Conservation (phyloP, 2,797 vertebrate genomes). For the Tapera naevia region DNA sequence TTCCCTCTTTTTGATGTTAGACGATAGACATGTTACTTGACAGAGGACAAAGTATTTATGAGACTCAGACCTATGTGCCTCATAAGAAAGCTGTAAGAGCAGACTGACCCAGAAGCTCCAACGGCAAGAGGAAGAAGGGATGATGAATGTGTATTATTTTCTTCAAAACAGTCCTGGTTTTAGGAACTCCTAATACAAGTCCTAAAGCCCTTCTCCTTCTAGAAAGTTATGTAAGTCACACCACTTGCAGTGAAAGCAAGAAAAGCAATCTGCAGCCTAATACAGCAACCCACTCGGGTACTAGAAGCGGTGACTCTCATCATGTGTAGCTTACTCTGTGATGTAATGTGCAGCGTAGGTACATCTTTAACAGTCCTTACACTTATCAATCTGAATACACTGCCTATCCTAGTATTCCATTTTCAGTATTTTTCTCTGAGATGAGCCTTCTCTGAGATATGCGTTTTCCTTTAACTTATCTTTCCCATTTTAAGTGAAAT, state of each 20-base stretch:
- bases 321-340: background rate
- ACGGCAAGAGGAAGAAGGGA: background rate
- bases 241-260: background rate
- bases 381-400: background rate
- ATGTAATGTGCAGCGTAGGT: background rate
- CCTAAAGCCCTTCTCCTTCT: background rate
- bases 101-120: background rate
- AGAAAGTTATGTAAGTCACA: background rate
- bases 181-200: background rate
- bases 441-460: too few species aligned
- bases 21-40: background rate
- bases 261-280: background rate
- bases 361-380: background rate
- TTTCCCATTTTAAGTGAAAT: background rate
- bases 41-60: background rate
- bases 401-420: background rate
- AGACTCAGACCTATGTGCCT: background rate
- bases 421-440: background rate
- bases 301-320: background rate
- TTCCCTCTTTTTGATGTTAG: background rate
- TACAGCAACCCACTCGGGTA: background rate
- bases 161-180: background rate
- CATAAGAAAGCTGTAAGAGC: background rate
- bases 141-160: background rate
- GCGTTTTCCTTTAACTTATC: background rate